These are phyloP conservation scores for Delphinus delphis DNA, from an alignment of 2,113 vertebrate genomes.

Conservation along the genomic window DNA sequence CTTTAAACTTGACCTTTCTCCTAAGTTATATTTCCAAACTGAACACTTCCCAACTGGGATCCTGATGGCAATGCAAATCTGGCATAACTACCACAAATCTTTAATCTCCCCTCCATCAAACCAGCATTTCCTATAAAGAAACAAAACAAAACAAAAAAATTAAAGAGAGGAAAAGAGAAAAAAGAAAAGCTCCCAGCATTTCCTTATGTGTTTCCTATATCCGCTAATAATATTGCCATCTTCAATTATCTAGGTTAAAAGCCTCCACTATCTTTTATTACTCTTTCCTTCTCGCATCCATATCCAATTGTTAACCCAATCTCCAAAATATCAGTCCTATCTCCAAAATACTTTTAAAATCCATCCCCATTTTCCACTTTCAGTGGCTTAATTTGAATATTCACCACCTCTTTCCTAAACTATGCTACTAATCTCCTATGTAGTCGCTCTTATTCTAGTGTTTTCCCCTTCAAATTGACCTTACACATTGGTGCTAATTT, in stretches of 20 bases:
- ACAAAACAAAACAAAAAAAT: background rate
- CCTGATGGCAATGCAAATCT: background rate
- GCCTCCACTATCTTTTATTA: background rate
- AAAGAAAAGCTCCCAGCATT: background rate
- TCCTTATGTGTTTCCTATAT: background rate
- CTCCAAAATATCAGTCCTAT: background rate
- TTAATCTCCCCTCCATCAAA: background rate
- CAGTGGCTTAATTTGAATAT: constrained; percentile 19
- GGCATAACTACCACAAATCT: background rate
- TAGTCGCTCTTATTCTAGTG: background rate
- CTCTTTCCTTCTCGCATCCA: background rate
- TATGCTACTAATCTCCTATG: background rate
- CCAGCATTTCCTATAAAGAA: background rate
- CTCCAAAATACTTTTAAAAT: constrained; percentile 32
- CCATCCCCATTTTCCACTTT: background rate
- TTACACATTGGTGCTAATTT: background rate
- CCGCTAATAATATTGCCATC: background rate
- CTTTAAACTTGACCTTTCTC: background rate
- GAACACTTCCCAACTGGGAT: constrained; percentile 2
- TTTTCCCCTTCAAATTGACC: background rate
- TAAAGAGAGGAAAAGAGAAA: too few species aligned
- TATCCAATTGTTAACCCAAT: background rate
- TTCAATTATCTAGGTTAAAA: background rate
- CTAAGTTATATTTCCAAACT: constrained; percentile 18
- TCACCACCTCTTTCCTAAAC: background rate